A percentile compares a stretch with the other conserved stretches of the same genome.
Conservation (phyloP, 1,140 invertebrate species). For the Stratiolaelaps scimitus region DNA sequence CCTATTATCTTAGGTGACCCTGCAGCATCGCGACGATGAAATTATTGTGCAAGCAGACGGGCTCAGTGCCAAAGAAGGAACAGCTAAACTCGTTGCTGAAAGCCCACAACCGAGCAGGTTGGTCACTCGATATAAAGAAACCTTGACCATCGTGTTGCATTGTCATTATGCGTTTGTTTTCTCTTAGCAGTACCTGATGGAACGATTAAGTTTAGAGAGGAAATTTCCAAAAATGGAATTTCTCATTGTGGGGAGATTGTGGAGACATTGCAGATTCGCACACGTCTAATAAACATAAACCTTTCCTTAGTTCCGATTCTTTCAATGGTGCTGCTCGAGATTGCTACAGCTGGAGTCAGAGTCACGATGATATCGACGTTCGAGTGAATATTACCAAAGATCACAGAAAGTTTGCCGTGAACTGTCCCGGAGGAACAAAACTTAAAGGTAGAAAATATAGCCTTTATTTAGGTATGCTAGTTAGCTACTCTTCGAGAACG, state of each 20-base stretch:
- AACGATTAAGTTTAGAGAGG: neutral
- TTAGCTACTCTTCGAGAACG: neutral
- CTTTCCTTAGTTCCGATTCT: neutral
- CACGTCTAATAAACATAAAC: neutral
- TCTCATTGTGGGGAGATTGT: neutral
- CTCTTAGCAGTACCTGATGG: neutral
- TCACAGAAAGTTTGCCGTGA: neutral
- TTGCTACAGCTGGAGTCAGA: slow-evolving; percentile 12
- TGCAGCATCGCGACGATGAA: no score
- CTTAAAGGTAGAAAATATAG: neutral
- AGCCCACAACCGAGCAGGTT: no score
- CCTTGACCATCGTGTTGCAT: neutral
- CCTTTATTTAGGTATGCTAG: neutral
- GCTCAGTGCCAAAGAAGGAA: no score
- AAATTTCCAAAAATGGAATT: no score
- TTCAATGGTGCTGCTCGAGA: slow-evolving; percentile 16
- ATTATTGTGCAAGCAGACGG: no score
- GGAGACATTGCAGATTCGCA: neutral
- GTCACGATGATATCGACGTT: slow-evolving; percentile 17
- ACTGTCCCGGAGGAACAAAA: neutral
- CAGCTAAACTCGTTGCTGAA: no score
- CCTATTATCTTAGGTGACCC: no score
- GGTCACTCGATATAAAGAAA: neutral
- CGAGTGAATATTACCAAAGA: slow-evolving; percentile 11
- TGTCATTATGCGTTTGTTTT: neutral